These are phyloP conservation scores for Leptinotarsa juncta DNA, from an alignment of 2,888 invertebrate species.

Conservation along the genomic window DNA sequence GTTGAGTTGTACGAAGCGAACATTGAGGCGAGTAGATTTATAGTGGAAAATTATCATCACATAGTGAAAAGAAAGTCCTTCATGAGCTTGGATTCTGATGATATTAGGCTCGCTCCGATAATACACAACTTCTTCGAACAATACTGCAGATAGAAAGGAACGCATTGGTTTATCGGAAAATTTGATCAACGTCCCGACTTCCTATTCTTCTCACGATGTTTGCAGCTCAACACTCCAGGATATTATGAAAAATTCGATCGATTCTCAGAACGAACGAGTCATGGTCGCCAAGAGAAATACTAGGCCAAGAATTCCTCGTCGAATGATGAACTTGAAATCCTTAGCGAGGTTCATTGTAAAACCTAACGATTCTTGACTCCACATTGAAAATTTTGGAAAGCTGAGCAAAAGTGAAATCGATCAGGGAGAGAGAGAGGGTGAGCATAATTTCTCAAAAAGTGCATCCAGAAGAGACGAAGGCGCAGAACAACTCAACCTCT, in stretches of 20 bases:
- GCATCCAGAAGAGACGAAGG: slow-evolving; percentile 13
- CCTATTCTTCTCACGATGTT: background rate
- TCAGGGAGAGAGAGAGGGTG: slow-evolving; percentile 24
- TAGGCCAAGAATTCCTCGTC: slow-evolving; percentile 20
- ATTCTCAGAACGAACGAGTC: background rate
- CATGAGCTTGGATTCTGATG: too few species aligned
- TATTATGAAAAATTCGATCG: slow-evolving; percentile 27
- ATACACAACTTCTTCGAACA: too few species aligned
- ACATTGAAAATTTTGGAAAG: slow-evolving; percentile 30
- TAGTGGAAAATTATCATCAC: too few species aligned
- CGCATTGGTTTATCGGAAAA: too few species aligned
- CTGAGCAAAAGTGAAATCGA: slow-evolving; percentile 37
- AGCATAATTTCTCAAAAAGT: slow-evolving; percentile 27
- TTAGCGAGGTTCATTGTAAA: slow-evolving; percentile 21
- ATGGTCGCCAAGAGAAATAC: background rate
- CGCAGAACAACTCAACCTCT: slow-evolving; percentile 14
- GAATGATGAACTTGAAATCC: slow-evolving; percentile 28
- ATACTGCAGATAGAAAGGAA: too few species aligned
- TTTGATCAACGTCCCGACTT: too few species aligned
- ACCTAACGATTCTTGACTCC: slow-evolving; percentile 29
- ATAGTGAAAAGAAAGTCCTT: too few species aligned
- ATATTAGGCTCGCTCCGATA: too few species aligned
- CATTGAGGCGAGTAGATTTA: too few species aligned
- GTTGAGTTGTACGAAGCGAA: too few species aligned
- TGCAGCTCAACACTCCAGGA: slow-evolving; percentile 22